Percentiles rank a stretch among this genome's conserved stretches.
phyloP scores from a whole-genome alignment of 2,888 invertebrate genomes.

The Drosophila sordidula region DNA sequence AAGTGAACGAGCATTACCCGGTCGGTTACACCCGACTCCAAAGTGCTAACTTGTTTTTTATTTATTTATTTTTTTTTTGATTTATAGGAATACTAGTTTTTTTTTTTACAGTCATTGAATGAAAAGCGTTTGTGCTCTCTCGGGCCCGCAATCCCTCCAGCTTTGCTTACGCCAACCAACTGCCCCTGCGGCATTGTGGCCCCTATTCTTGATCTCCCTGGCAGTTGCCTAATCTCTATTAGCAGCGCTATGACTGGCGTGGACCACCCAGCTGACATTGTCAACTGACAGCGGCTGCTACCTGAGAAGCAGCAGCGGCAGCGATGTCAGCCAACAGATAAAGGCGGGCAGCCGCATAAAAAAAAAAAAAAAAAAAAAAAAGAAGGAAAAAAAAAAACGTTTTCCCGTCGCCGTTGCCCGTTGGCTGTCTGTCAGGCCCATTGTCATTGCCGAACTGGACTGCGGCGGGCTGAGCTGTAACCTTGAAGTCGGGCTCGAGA shows the following conservation, averaged over 20 bases:
- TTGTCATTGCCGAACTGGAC: conserved; percentile 23
- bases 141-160: neutral
- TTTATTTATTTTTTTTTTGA: too few relatives aligned
- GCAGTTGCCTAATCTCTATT: conserved; percentile 66
- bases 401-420: neutral
- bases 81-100: too few relatives aligned
- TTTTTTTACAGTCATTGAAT: neutral
- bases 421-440: conserved; percentile 15
- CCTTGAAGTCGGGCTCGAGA: conserved; percentile 32
- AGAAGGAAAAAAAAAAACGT: too few relatives aligned
- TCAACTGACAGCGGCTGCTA: conserved; percentile 54
- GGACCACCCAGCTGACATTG: conserved; percentile 73
- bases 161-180: conserved; percentile 4
- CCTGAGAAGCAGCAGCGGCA: conserved; percentile 44
- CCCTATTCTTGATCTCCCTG: conserved; percentile 4
- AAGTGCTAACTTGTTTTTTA: too few relatives aligned
- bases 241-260: conserved; percentile 60
- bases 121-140: neutral
- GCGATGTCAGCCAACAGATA: conserved; percentile 71
- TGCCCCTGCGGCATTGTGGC: conserved; percentile 22
- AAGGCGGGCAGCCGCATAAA: conserved; percentile 61
- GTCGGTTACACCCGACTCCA: too few relatives aligned
- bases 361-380: conserved; percentile 26
- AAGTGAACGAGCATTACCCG: too few relatives aligned
- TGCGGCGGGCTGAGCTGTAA: conserved; percentile 17